Percentiles rank a stretch among this genome's conserved stretches.
These are phyloP conservation scores for Vannuccia rotundouncinata DNA, from an alignment of 2,888 invertebrate species.

Conservation along the genomic window DNA sequence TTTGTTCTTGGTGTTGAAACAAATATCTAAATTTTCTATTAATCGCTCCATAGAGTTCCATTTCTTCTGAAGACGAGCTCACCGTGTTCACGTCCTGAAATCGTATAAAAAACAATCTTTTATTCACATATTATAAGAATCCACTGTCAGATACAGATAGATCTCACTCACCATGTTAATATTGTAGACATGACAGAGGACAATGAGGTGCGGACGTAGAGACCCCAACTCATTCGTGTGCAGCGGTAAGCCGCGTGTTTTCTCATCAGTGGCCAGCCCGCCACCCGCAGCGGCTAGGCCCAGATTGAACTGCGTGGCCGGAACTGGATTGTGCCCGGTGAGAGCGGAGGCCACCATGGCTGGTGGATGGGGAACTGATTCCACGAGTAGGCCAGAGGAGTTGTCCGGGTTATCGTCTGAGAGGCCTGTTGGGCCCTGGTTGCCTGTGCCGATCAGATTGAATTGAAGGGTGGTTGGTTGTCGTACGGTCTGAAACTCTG, in stretches of 20 bases:
- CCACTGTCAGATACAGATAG: no score
- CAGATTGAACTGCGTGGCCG: slow-evolving; percentile 31
- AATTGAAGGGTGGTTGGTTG: not conserved
- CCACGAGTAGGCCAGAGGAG: not conserved
- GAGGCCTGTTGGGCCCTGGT: not conserved
- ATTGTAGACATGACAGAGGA: slow-evolving; percentile 50
- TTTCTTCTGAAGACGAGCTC: slow-evolving; percentile 51
- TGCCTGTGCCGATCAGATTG: not conserved
- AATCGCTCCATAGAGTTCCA: slow-evolving; percentile 54
- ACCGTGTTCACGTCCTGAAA: slow-evolving; percentile 48
- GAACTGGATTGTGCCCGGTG: slow-evolving; percentile 28
- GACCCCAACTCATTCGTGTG: slow-evolving; percentile 47
- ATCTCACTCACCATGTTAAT: slow-evolving; percentile 49
- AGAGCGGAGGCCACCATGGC: slow-evolving; percentile 33
- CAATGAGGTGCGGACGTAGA: slow-evolving; percentile 49
- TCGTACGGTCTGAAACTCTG: not conserved
- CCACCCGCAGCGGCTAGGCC: slow-evolving; percentile 45
- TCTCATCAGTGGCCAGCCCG: slow-evolving; percentile 50
- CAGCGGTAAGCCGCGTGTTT: slow-evolving; percentile 47
- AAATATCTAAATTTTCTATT: slow-evolving; percentile 50
- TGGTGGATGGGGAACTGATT: slow-evolving; percentile 27
- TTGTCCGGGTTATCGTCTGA: not conserved
- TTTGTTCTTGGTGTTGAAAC: slow-evolving; percentile 52
- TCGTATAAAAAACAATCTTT: no score
- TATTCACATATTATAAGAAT: no score